Conservation (phyloP, 1,140 invertebrate species). For the Drosophila burlai region DNA sequence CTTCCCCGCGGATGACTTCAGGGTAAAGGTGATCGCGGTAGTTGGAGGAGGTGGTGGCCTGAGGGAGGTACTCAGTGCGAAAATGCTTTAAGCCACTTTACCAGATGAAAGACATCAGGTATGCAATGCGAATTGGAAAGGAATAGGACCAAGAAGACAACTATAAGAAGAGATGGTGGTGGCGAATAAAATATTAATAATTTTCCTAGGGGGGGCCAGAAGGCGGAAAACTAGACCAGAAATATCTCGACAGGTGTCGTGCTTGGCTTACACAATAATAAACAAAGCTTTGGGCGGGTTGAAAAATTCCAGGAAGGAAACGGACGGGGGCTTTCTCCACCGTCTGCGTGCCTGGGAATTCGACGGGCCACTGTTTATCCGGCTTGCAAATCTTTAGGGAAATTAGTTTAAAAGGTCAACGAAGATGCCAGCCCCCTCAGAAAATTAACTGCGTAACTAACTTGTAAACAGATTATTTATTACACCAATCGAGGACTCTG, state of each 20-base stretch:
- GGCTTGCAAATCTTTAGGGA: conserved; percentile 65
- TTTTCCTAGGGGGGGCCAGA: conserved; percentile 44
- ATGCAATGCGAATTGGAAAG: conserved; percentile 54
- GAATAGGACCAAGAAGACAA: conserved; percentile 35
- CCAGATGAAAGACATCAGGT: conserved; percentile 74
- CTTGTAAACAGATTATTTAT: conserved; percentile 83
- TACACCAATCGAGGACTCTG: conserved; percentile 49
- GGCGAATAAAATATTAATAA: conserved; percentile 77
- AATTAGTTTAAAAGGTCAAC: conserved; percentile 80
- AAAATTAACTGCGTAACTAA: conserved; percentile 81
- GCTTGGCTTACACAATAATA: conserved; percentile 77
- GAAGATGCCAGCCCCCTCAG: conserved; percentile 18
- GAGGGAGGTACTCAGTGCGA: not conserved
- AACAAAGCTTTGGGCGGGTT: conserved; percentile 54
- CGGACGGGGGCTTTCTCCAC: not conserved
- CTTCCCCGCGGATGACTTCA: conserved; percentile 31
- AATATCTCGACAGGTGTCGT: conserved; percentile 74
- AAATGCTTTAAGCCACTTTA: conserved; percentile 77
- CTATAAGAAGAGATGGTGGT: conserved; percentile 12
- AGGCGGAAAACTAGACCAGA: conserved; percentile 57
- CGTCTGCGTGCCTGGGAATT: conserved; percentile 67
- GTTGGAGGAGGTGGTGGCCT: no score
- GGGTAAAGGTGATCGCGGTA: not conserved
- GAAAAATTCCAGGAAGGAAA: not conserved
- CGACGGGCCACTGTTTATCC: conserved; percentile 28